These are phyloP conservation scores for Chlorocebus sabaeus DNA, from an alignment of 2,113 vertebrate genomes.

Conservation along the genomic window DNA sequence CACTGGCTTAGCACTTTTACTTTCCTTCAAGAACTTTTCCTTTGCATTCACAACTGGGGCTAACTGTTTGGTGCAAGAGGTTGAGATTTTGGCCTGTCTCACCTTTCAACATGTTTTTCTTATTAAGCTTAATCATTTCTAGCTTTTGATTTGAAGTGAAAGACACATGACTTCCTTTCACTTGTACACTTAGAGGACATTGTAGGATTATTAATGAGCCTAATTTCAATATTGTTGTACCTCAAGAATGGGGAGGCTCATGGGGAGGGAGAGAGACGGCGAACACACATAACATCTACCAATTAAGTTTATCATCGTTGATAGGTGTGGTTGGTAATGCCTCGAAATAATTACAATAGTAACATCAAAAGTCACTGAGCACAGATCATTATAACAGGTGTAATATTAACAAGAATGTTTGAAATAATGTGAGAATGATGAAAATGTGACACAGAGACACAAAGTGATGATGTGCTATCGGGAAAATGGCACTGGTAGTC, in stretches of 20 bases:
- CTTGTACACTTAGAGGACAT: neutral
- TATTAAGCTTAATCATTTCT: neutral
- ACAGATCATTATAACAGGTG: neutral
- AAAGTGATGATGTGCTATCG: neutral
- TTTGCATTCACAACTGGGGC: neutral
- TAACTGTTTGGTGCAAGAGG: no score
- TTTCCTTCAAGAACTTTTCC: neutral
- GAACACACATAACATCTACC: neutral
- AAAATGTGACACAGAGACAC: neutral
- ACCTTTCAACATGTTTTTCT: neutral
- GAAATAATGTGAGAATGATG: neutral
- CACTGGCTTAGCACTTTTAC: neutral
- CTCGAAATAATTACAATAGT: neutral
- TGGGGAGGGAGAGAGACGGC: neutral
- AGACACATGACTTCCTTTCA: neutral
- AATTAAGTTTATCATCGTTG: neutral
- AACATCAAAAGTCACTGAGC: neutral
- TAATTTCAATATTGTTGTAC: neutral
- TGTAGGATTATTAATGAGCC: neutral
- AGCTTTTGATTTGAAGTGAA: neutral
- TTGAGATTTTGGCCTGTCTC: neutral
- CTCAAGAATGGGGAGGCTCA: neutral
- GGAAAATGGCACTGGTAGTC: neutral
- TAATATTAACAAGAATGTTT: neutral
- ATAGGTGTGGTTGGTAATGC: neutral